Base-by-base conservation (phyloP, 2,797 vertebrate genomes). In the Capromys pilorides region DNA sequence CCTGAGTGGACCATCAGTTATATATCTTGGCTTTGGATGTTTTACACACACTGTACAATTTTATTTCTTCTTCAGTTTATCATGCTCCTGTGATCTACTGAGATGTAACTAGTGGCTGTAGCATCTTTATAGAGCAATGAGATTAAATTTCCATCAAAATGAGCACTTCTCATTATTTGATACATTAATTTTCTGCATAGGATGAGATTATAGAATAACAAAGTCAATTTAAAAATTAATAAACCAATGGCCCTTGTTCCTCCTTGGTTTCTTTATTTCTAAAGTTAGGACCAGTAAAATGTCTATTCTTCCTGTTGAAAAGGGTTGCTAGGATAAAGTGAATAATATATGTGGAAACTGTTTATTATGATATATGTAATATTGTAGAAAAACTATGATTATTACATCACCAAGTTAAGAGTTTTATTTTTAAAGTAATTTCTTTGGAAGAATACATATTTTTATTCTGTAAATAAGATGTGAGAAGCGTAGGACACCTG, bases 31-130 rank as follows among this genome's bases (percentile, higher is more conserved):
- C 45, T 86, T 85, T 31, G 22, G 28, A 24, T 31, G 80, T 57
- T 88, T 66, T 51, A 61, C 39, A 64, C n/a, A 11, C 24, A 28
- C 28, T 45, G 24, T 45, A 16, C 24, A 26, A 28, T 88, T 90
- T 90, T 51, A 57, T 79, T 77, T 94, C 57, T 85, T 79, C 49
- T 93, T 77, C 62, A 67, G 9, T 88, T 64, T 93, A 84, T 87
- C 28, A 41, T 26, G 41, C 33, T 88, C 19, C 26, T 84, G 51
- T 66, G 57, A 41, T 80, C 64, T 59, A 22, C 69, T 94, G 85
- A 64, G 31, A 57, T 54, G 19, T 45, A 79, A 79, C n/a, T 83
- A 90, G 93, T 82, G 31, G 16, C 41, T 92, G 1, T 36, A 66
- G 71, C 28, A 11, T 90, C 31, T 54, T 85, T 51, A 19, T 33